Conservation (phyloP, 1,140 invertebrate genomes). For the Hypsibius dujardini region DNA sequence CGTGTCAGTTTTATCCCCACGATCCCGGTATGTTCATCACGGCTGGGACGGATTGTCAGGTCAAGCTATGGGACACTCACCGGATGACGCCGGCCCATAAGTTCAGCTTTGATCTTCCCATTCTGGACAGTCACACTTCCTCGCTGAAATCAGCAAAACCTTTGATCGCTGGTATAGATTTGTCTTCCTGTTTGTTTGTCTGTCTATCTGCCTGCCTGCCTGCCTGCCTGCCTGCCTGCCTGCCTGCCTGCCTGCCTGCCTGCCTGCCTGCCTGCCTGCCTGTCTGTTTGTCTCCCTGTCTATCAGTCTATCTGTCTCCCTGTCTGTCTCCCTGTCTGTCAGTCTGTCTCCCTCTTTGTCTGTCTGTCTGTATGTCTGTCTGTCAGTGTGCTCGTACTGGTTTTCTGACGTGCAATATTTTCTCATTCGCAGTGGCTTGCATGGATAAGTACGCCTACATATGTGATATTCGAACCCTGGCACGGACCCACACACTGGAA, state of each 20-base stretch:
- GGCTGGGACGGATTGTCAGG: slow-evolving; percentile 35
- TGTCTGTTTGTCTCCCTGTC: no score
- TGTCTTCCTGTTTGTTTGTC: neutral
- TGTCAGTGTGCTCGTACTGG: neutral
- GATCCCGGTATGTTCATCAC: slow-evolving; percentile 39
- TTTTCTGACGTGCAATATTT: neutral
- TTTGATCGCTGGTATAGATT: slow-evolving; percentile 32
- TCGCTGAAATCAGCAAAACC: slow-evolving; percentile 30
- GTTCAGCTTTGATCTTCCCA: slow-evolving; percentile 31
- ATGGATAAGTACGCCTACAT: neutral
- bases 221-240: no score
- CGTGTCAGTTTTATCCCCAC: slow-evolving; percentile 39
- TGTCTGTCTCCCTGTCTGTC: neutral
- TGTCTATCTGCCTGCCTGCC: no score
- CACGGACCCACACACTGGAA: slow-evolving; percentile 35
- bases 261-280: no score
- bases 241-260: no score
- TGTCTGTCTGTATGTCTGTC: neutral
- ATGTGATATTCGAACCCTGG: slow-evolving; percentile 35
- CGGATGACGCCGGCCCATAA: slow-evolving; percentile 34
- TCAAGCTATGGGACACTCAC: slow-evolving; percentile 42
- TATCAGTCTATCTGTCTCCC: no score
- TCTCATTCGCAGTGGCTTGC: neutral
- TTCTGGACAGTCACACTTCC: slow-evolving; percentile 37
- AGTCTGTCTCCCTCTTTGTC: neutral